Evolutionary conservation across 2,888 invertebrate genomes (phyloP), one percentile per base, ranked within the genome.

Genomic region (Himalopsyche anomala): DNA sequence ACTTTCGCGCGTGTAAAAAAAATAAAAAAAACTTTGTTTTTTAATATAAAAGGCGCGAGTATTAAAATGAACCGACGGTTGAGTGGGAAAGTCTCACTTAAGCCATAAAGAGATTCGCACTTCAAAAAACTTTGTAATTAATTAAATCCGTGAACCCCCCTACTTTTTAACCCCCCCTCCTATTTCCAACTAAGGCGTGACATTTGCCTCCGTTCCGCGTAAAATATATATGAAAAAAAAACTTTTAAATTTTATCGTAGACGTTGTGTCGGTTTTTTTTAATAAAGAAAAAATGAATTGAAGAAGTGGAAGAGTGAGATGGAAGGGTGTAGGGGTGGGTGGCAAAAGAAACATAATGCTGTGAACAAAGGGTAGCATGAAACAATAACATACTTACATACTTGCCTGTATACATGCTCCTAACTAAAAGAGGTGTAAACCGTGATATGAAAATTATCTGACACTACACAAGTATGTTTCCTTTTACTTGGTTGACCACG

Each of bases 51-150:
- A 80, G 80, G 19, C 80, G 80, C 51, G 19, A 19, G 56, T 82
- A 62, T 84, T 51, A 81, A 87, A 85, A 85, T 85, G 87, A 87
- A 87, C 85, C 81, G 87, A 87, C 84, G 85, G 85, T 84, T 83
- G 81, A 83, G 82, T 36, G 83, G 69, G 42, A 82, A 69, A 82
- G 85, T 81, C 87, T 83, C 87, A 19, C 38, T 83, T 85, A 81
- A 83, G 84, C 85, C 45, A 74, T 87, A 83, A 87, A 82, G 83
- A 85, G 79, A 87, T 83, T 84, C 86, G 80, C 84, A 80, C 87
- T 87, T 84, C 55, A 28, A 84, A 74, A 74, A 87, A 87, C 82
- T 87, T 87, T 87, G 85, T 87, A 87, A 84, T 86, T 86, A 86
- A 86, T 86, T 86, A 86, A 86, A 84, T 83, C 81, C 81, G 83